phyloP scores from a whole-genome alignment of 1,140 invertebrate species.

The Drosophila lacteicornis region DNA sequence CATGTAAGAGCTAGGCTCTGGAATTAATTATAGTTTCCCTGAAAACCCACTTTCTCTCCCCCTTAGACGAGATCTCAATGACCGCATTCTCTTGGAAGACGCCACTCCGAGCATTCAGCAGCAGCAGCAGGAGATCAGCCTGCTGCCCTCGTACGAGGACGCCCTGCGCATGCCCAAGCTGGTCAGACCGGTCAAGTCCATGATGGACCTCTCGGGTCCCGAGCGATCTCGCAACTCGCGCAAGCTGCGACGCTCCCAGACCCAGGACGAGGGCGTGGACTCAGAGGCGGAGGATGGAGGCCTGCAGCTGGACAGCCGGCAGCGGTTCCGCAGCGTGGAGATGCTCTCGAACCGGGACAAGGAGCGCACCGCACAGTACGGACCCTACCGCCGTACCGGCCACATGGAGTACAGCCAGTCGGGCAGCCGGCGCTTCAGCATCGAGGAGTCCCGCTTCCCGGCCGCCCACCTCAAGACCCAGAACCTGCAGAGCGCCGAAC shows the following conservation, averaged over 20 bases:
- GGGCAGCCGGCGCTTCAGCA: slow-evolving; percentile 76
- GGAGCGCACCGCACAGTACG: slow-evolving; percentile 69
- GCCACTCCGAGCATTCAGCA: slow-evolving; percentile 86
- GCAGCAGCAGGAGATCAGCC: slow-evolving; percentile 87
- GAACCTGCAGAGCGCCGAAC: slow-evolving; percentile 79
- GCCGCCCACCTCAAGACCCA: slow-evolving; percentile 76
- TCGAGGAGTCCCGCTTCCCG: slow-evolving; percentile 76
- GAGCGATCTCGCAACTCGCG: slow-evolving; percentile 47
- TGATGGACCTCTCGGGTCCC: slow-evolving; percentile 84
- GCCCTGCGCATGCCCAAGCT: slow-evolving; percentile 89
- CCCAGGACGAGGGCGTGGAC: slow-evolving; percentile 74
- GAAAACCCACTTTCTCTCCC: too few species aligned
- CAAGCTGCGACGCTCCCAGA: slow-evolving; percentile 84
- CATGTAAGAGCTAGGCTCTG: slow-evolving; percentile 84
- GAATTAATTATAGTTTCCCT: too few species aligned
- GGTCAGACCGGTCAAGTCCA: slow-evolving; percentile 87
- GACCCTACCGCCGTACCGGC: slow-evolving; percentile 68
- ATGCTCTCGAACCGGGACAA: slow-evolving; percentile 80
- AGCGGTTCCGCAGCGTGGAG: slow-evolving; percentile 79
- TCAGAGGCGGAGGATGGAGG: slow-evolving; percentile 69
- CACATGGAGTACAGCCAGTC: slow-evolving; percentile 74
- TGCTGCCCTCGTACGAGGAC: slow-evolving; percentile 90
- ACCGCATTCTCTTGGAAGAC: slow-evolving; percentile 87
- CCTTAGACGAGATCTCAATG: slow-evolving; percentile 84
- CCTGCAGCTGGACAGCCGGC: slow-evolving; percentile 69